Evolutionary conservation across 2,113 vertebrate species (phyloP).

Genomic region (Forbesichthys agassizii): DNA sequence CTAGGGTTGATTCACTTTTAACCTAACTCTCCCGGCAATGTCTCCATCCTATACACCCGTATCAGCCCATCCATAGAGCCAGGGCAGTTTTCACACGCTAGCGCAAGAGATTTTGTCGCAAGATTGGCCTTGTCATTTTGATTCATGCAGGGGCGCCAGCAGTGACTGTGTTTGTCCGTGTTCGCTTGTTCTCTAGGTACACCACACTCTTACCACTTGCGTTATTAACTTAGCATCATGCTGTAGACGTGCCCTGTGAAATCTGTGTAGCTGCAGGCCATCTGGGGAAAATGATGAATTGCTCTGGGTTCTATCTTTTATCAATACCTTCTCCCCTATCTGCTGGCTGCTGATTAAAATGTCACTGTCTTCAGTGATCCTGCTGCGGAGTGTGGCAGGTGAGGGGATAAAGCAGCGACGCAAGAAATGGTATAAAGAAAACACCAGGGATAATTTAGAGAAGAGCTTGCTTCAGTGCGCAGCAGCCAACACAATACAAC

Average conservation of each 20-base stretch:
- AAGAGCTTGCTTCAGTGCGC: constrained; percentile 16
- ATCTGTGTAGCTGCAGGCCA: constrained; percentile 31
- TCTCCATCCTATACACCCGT: constrained; percentile 20
- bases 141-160: constrained; percentile 52
- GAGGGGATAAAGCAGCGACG: constrained; percentile 15
- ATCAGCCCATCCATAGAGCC: constrained; percentile 41
- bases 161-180: constrained; percentile 52
- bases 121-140: constrained; percentile 68
- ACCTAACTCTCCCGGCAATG: constrained; percentile 26
- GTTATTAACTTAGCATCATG: constrained; percentile 59
- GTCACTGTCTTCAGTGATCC: constrained; percentile 17
- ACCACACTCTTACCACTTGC: constrained; percentile 12
- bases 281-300: constrained; percentile 26
- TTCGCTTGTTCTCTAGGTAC: constrained; percentile 27
- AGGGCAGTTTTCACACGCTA: constrained; percentile 40
- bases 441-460: neutral
- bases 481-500: neutral
- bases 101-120: constrained; percentile 52
- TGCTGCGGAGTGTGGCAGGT: constrained; percentile 28
- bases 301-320: constrained; percentile 17
- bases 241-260: constrained; percentile 34
- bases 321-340: constrained; percentile 2
- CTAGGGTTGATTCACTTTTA: constrained; percentile 16
- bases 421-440: constrained; percentile 11
- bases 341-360: constrained; percentile 33